Base-by-base conservation (phyloP, 37 sponge, comb jelly and placozoan species). In the Haliclona indistincta region DNA sequence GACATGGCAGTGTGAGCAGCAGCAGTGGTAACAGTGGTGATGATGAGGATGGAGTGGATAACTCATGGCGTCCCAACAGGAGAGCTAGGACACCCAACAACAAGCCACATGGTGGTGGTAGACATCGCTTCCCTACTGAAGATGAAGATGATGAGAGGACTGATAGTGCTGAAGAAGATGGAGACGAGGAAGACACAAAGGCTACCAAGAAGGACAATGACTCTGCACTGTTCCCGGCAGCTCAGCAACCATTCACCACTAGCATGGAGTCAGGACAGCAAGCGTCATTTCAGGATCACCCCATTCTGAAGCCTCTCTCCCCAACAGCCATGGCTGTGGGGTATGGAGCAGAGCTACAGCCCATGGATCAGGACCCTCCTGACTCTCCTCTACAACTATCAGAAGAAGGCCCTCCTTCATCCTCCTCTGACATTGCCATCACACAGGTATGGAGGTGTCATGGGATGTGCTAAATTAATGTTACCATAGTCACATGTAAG, bases 151-250 rank as follows among this genome's bases (percentile, higher is more conserved):
- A 83, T 43, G 84, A 76, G 56, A 68, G 69, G 0, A 83, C 84
- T 2, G 84, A 83, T 64, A 83, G 84, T 76, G 84, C 84, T 36
- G 76, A 75, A 36, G 84, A 83, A 32, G 84, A 76, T 6, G 37
- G 54, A 5, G 54, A 52, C 4, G 73, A 71, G n/a, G n/a, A n/a
- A n/a, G n/a, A n/a, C n/a, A n/a, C n/a, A n/a, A n/a, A n/a, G n/a
- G 28, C 28, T 58, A 17, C 13, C 8, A 47, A 47, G 13, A n/a
- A n/a, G n/a, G n/a, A n/a, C n/a, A n/a, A n/a, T n/a, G 49, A 13
- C 8, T 47, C 49, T 13, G 23, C 11, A 25, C 11, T 6, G 6
- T 20, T 26, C 11, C 26, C 22, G 26, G n/a, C 25, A 20, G 6
- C 22, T 6, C 60, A 58, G 26, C 11, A 6, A 20, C 7, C 22